Evolutionary conservation across 2,113 vertebrate species (phyloP).

Genomic region (Hemichromis elongatus): DNA sequence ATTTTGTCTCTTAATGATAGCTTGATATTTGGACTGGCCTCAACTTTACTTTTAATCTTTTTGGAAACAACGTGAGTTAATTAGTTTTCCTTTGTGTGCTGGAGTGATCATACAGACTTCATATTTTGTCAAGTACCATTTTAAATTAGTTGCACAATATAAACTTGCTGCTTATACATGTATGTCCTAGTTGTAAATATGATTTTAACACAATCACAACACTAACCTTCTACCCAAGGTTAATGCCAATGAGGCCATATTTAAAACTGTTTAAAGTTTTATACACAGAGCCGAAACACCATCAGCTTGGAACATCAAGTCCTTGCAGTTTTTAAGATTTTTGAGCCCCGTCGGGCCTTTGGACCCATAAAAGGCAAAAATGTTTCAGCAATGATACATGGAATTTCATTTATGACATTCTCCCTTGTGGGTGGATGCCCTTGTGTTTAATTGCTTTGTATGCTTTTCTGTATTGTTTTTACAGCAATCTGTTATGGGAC

Average conservation of each 20-base stretch:
- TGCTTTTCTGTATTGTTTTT: neutral
- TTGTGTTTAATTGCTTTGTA: neutral
- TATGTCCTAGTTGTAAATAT: neutral
- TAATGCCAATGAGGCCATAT: neutral
- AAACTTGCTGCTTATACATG: neutral
- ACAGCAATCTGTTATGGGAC: neutral
- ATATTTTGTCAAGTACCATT: neutral
- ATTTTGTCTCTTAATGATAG: neutral
- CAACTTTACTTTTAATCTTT: neutral
- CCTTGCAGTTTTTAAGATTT: neutral
- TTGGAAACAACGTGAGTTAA: neutral
- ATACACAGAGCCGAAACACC: neutral
- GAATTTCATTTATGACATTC: conserved; percentile 56
- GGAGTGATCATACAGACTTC: neutral
- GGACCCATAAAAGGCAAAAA: conserved; percentile 57
- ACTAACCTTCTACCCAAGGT: neutral
- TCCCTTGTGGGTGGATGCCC: neutral
- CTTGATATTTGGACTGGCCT: neutral
- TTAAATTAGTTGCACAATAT: neutral
- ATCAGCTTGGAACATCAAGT: neutral
- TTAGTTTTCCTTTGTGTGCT: neutral
- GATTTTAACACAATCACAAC: neutral
- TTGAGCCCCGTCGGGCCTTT: neutral
- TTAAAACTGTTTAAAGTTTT: neutral
- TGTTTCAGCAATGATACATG: conserved; percentile 14